Evolutionary conservation across 2,113 vertebrate species (phyloP), one percentile per base, ranked within the genome.

Genomic region (Neolamprologus brichardi): DNA sequence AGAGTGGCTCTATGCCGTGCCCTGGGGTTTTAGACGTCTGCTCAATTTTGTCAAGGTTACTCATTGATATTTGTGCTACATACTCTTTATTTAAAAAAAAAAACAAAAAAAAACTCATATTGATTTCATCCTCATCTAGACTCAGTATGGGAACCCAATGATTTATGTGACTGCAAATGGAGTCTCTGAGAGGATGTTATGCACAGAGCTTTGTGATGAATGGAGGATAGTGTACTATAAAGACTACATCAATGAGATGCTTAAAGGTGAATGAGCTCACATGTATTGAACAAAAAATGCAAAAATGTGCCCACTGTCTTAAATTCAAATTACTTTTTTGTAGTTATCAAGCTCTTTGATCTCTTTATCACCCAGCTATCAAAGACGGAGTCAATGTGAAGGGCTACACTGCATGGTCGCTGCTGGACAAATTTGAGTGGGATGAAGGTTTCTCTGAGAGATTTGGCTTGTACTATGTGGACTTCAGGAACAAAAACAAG

Each of bases 351-450:
- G 72, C 28, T 58, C 15, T 87, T 41, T 41, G 23, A n/a, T 86
- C 17, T 51, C 52, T 58, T 9, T 91, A 18, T 82, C 91, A 54
- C 11, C 70, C 94, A 99, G 98, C 98, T 72, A 97, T 98, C 41
- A 98, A 97, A 14, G 98, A 99, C 7, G 98, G 98, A 4, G 98
- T 97, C 56, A 97, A 98, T 18, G 92, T 98, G 78, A 97, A 95
- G 90, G 97, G 97, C 56, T 99, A 99, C 75, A 99, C 97, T 1
- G 98, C 97, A 13, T 99, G 98, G 98, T 98, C 98, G 78, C 95
- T 99, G 89, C 89, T 99, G 95, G 98, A 99, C 95, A 97, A 98
- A 90, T 99, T 98, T 95, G 98, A 99, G 92, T 99, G 98, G 98
- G 97, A 98, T 81, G 97, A 97, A 95, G 98, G 98, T 25, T 99